Evolutionary conservation across 2,797 vertebrate genomes (phyloP).

Genomic region (Picus viridis): DNA sequence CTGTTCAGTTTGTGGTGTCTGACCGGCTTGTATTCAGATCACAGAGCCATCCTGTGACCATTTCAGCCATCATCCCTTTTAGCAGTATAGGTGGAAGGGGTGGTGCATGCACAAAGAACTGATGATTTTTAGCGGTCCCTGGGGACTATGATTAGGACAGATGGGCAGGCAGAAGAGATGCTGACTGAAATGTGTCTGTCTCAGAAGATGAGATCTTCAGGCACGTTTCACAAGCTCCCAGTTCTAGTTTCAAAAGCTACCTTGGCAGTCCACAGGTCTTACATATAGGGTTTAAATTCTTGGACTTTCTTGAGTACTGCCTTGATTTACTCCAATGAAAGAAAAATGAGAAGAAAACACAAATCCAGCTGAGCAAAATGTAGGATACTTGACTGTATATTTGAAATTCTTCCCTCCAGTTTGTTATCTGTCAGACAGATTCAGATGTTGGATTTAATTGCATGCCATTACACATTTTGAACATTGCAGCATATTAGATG

Average conservation of each 20-base stretch:
- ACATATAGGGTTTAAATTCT: background rate
- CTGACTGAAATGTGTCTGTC: background rate
- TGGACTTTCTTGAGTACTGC: background rate
- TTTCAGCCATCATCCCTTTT: background rate
- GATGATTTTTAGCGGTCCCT: constrained; percentile 30
- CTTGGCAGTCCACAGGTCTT: background rate
- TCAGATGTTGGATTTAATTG: background rate
- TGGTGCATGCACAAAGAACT: background rate
- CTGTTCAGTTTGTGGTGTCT: background rate
- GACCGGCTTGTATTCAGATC: background rate
- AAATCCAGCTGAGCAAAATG: background rate
- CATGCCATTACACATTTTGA: background rate
- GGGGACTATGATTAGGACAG: background rate
- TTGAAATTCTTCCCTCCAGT: background rate
- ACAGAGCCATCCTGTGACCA: fast-evolving
- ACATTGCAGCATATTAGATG: background rate
- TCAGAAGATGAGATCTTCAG: background rate
- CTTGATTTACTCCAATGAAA: background rate
- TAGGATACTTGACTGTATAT: background rate
- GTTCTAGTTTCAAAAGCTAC: background rate
- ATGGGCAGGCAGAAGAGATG: constrained; percentile 16
- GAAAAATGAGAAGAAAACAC: background rate
- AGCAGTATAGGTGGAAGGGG: background rate
- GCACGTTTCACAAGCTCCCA: background rate
- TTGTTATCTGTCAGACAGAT: background rate